Evolutionary conservation across 2,888 invertebrate species (phyloP).

Genomic region (Orthosia cruda): DNA sequence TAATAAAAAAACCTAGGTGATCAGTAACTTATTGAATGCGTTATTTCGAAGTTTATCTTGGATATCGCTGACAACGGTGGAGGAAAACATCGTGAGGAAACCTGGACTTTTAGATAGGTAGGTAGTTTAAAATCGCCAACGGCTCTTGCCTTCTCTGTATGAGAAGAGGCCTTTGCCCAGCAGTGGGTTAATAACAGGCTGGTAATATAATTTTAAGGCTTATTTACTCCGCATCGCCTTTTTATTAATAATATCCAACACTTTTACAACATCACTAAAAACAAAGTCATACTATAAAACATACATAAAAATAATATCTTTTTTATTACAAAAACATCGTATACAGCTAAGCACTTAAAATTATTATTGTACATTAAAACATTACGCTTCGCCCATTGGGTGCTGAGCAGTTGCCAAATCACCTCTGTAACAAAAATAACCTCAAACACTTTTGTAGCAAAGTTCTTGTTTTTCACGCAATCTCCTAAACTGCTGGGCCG

Average conservation of each 20-base stretch:
- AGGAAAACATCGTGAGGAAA: too few species aligned
- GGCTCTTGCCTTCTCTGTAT: too few species aligned
- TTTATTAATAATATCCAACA: constrained; percentile 29
- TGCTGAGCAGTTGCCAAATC: constrained; percentile 55
- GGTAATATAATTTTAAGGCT: neutral
- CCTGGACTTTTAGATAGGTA: too few species aligned
- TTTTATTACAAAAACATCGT: constrained; percentile 50
- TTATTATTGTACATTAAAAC: constrained; percentile 57
- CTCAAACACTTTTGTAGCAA: constrained; percentile 39
- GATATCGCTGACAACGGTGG: too few species aligned
- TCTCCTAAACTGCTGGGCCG: constrained; percentile 53
- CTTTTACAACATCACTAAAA: constrained; percentile 35
- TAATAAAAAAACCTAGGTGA: too few species aligned
- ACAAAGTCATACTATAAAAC: constrained; percentile 34
- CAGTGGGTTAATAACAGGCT: too few species aligned
- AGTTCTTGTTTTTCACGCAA: constrained; percentile 55
- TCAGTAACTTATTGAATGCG: too few species aligned
- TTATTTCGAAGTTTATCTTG: too few species aligned
- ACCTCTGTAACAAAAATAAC: constrained; percentile 35
- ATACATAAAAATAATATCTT: constrained; percentile 45
- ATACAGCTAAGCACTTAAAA: constrained; percentile 47
- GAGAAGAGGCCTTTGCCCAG: too few species aligned
- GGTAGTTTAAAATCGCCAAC: too few species aligned
- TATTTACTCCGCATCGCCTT: constrained; percentile 3
- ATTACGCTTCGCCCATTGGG: constrained; percentile 46